These are phyloP conservation scores for Drosophila multiciliata DNA, from an alignment of 2,888 invertebrate species.

Conservation along the genomic window DNA sequence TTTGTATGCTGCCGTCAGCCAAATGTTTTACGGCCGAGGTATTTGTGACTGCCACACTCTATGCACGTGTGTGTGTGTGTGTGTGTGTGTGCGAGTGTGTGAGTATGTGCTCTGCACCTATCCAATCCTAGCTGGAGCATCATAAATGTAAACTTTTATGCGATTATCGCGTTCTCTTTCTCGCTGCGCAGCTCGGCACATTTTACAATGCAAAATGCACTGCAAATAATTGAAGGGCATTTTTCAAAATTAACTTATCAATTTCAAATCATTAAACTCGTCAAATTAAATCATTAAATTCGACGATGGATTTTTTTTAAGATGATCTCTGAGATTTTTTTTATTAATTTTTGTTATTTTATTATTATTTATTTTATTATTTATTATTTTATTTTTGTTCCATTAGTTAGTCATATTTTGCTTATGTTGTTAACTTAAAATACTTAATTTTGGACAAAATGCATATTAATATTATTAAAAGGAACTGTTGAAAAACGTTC, in stretches of 20 bases:
- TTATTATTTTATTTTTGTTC: not conserved
- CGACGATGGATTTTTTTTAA: not conserved
- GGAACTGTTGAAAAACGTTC: not conserved
- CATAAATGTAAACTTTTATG: constrained; percentile 80
- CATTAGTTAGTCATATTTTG: not conserved
- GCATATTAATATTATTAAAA: not conserved
- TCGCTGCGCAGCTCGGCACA: constrained; percentile 43
- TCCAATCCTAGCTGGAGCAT: constrained; percentile 65
- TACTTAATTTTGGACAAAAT: not conserved
- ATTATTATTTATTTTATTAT: too few relatives aligned
- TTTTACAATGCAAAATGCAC: constrained; percentile 27
- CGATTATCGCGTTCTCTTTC: constrained; percentile 73
- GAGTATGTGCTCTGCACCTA: constrained; percentile 59
- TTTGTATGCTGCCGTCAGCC: constrained; percentile 77
- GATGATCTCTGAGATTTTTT: not conserved
- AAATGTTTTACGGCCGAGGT: constrained; percentile 80
- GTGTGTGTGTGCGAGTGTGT: constrained; percentile 13
- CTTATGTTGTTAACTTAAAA: not conserved
- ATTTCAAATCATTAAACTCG: not conserved
- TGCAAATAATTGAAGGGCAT: not conserved
- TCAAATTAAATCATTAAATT: not conserved
- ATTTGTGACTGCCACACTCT: constrained; percentile 57
- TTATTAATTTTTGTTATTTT: not conserved
- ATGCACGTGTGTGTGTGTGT: constrained; percentile 24
- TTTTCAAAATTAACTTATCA: not conserved